phyloP scores from a whole-genome alignment of 2,888 invertebrate species.

The Mystacides longicornis region DNA sequence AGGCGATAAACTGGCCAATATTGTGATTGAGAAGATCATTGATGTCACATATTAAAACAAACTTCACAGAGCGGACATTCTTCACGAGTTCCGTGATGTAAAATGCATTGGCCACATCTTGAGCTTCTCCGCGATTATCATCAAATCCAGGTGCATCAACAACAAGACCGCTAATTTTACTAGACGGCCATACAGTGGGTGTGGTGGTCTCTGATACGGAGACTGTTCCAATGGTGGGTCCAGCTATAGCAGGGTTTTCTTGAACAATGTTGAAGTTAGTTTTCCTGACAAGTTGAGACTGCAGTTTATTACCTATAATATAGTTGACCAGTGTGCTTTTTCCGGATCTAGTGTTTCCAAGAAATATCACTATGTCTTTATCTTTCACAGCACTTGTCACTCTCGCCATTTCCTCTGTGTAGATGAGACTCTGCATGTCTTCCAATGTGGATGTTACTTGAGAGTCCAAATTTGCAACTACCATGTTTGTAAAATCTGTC shows the following conservation, averaged over 20 bases:
- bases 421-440: no score
- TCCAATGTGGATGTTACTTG: no score
- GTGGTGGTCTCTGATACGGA: neutral
- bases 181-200: neutral
- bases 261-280: neutral
- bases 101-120: neutral
- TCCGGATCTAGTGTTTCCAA: conserved; percentile 4
- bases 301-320: neutral
- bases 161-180: neutral
- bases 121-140: neutral
- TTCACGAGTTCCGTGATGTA: neutral
- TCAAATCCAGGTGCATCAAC: neutral
- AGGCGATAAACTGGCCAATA: neutral
- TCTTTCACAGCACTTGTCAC: no score
- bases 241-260: neutral
- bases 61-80: neutral
- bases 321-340: neutral
- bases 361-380: conserved; percentile 1
- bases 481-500: no score
- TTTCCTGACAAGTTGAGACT: neutral
- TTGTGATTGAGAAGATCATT: neutral
- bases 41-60: neutral
- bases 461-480: no score
- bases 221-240: neutral
- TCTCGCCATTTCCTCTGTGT: no score